Base-by-base conservation (phyloP, 2,797 vertebrate genomes). In the Esox masquinongy region DNA sequence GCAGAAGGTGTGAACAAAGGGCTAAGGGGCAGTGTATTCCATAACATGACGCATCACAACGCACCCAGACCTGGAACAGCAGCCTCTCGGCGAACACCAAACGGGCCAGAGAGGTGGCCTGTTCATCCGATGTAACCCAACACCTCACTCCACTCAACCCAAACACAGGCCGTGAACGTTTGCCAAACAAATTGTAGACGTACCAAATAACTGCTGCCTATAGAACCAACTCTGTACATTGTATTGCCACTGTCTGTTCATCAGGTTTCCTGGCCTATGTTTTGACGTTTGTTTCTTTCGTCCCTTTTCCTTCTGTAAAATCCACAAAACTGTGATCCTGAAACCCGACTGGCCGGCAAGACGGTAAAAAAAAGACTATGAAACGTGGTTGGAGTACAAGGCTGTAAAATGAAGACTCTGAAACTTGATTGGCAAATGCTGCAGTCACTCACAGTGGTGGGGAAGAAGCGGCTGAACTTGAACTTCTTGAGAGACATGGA, bases 401-500 rank as follows among this genome's bases (percentile, higher is more conserved):
- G 6, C 17, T 9, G 36, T 36, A 9, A 22, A 59, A 59, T 22
- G 3, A 22, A 22, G 22, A 59, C 12, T 8, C 22, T 59, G 53
- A 59, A 11, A 59, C 1, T 0, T 53, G 56, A 61, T 12, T 61
- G 56, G 56, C 22, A 26, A 22, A 56, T 24, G 64, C n/a, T 34
- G 51, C 26, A 15, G 0, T 53, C 36, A 92, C 95, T 96, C 86
- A 99, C 98, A 5, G 86, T 96, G 47, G 98, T 99, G 82, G 98
- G 98, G 79, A 99, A 99, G 88, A 97, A 99, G 68, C 94, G 95
- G 85, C 98, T 98, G 17, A 96, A 96, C 94, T 99, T 99, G 92
- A 99, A 99, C 86, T 96, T 95, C 94, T 99, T 99, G 89, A 99
- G 92, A 77, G 93, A 93, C 97, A 96, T 99, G 74, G 97, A 99